Base-by-base conservation (phyloP, 2,888 invertebrate species). In the Galerucella nymphaeae region DNA sequence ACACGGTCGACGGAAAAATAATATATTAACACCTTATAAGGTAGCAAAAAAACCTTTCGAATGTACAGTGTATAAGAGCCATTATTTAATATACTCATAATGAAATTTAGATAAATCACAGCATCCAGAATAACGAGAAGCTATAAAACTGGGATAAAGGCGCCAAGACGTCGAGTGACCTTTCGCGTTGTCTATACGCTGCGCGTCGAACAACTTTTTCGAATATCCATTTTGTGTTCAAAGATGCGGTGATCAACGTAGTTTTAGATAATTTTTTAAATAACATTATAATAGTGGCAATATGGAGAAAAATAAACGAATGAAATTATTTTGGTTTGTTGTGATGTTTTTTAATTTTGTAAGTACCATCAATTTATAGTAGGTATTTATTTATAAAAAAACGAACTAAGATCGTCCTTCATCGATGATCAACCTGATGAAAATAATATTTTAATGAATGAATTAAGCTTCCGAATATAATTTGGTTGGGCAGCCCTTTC, bases 301-400 rank as follows among this genome's bases (percentile, higher is more conserved):
- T 48, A 74, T 69, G 71, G 72, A 70, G 45, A 71, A 75, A 50
- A 78, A 74, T 48, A 74, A 68, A 58, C 74, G 75, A 74, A 65
- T 80, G 30, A 80, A 77, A 58, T 45, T 79, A 38, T 80, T 80
- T 57, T 83, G 83, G 83, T 83, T 83, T 65, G 66, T 82, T 14
- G 77, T 83, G 64, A 82, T 83, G 79, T 74, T 82, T 61, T 77
- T 82, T 38, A 83, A 83, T 80, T 83, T 83, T 73, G 83, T 83
- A 76, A 82, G 83, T 83, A 42, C 41, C 5, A 16, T 14, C 2
- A n/a, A 16, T 64, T 64, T 64, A 9, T n/a, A 42, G 13, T n/a
- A n/a, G n/a, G n/a, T 42, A 42, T 42, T 45, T 45, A 13, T 14
- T 13, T 13, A 13, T 14, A 13, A 11, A 11, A 45, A 45, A 13